These are phyloP conservation scores for Syrmaticus mikado DNA, from an alignment of 2,113 vertebrate genomes.

Conservation along the genomic window DNA sequence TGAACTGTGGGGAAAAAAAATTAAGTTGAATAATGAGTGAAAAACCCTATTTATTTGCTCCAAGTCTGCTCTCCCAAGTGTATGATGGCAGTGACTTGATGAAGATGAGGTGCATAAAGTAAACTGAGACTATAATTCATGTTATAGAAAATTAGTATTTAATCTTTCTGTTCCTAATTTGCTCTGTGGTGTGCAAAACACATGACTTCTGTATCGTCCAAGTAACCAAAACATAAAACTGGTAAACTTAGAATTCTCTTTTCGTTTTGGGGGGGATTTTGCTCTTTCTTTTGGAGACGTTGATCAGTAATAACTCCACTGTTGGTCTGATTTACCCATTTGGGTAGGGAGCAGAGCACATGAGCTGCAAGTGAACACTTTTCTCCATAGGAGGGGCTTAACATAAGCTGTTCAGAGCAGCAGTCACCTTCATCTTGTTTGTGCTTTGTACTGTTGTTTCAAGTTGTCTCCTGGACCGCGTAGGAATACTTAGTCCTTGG, in stretches of 20 bases:
- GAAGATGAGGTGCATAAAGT: neutral
- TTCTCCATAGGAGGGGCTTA: neutral
- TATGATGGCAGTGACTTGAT: neutral
- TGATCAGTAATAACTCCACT: neutral
- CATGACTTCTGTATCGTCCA: neutral
- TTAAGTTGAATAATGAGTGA: rapidly evolving
- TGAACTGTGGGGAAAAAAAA: neutral
- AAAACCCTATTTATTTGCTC: neutral
- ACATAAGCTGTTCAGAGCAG: neutral
- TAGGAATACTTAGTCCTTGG: neutral
- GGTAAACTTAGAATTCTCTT: neutral
- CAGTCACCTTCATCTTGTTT: neutral
- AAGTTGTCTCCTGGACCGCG: neutral
- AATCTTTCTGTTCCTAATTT: neutral
- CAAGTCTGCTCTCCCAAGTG: neutral
- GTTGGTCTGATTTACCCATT: neutral
- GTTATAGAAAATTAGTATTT: neutral
- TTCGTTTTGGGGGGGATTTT: neutral
- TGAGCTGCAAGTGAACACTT: neutral
- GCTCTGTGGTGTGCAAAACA: neutral
- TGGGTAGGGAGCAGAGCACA: neutral
- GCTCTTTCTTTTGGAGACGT: neutral
- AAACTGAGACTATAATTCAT: neutral
- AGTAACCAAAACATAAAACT: neutral
- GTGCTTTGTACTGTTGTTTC: neutral